phyloP scores from a whole-genome alignment of 2,113 vertebrate genomes.

The Lipotes vexillifer region DNA sequence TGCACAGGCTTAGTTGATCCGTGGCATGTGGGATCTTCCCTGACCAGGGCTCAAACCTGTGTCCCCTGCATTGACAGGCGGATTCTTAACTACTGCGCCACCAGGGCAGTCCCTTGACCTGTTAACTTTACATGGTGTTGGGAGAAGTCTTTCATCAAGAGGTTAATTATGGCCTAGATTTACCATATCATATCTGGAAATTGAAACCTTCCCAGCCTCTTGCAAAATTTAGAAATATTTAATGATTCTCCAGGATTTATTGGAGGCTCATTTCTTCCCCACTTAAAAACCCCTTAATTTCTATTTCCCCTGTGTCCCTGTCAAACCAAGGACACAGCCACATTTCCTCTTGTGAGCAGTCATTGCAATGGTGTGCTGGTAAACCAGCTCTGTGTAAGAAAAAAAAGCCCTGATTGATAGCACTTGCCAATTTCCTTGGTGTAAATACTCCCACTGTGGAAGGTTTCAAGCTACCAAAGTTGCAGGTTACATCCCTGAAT shows the following conservation, averaged over 20 bases:
- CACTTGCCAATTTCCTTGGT: neutral
- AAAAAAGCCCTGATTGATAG: neutral
- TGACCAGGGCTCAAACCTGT: too few relatives aligned
- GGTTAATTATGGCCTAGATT: neutral
- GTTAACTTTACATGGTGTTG: neutral
- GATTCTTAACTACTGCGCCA: too few relatives aligned
- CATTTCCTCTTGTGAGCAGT: neutral
- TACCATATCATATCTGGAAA: neutral
- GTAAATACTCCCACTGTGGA: neutral
- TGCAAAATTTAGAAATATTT: conserved; percentile 30
- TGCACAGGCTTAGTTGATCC: too few relatives aligned
- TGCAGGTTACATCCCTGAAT: neutral
- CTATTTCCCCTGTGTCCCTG: neutral
- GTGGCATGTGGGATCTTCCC: too few relatives aligned
- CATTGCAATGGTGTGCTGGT: neutral
- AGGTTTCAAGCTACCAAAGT: conserved; percentile 3
- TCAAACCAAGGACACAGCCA: neutral
- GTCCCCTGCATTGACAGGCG: too few relatives aligned
- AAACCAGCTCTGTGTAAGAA: neutral
- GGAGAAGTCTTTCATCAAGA: neutral
- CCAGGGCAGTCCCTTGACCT: too few relatives aligned
- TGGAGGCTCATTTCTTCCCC: neutral
- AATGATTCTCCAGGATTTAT: neutral
- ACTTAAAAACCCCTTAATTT: conserved; percentile 5
- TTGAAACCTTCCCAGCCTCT: neutral